Percentiles rank a stretch among this genome's conserved stretches.
Conservation (phyloP, 2,797 vertebrate genomes). For the Trematomus bernacchii region DNA sequence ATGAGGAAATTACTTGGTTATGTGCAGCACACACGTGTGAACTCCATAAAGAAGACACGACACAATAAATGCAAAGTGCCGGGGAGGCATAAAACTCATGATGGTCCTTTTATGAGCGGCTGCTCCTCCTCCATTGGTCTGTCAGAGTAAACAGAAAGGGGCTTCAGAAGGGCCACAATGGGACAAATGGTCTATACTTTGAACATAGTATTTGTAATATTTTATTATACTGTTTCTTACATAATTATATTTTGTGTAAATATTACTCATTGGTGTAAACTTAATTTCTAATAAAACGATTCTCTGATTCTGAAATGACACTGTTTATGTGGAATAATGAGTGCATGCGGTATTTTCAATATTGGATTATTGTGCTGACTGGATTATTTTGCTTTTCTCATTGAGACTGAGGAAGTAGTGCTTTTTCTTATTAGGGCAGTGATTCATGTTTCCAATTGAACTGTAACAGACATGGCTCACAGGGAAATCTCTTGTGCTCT, state of each 20-base stretch:
- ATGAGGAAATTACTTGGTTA: conserved; percentile 1
- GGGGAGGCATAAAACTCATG: conserved; percentile 31
- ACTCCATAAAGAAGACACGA: conserved; percentile 34
- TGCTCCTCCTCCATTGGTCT: conserved; percentile 20
- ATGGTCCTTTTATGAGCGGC: conserved; percentile 41
- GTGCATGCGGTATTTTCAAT: not conserved
- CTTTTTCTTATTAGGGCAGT: not conserved
- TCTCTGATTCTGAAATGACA: not conserved
- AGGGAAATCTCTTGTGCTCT: not conserved
- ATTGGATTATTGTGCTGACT: conserved; percentile 1
- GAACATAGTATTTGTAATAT: too few species aligned
- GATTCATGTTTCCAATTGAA: not conserved
- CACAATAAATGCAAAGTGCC: conserved; percentile 31
- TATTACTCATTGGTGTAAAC: too few species aligned
- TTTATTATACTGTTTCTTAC: too few species aligned
- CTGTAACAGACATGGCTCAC: not conserved
- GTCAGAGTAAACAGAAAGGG: conserved; percentile 35
- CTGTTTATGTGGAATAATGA: not conserved
- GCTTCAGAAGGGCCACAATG: not conserved
- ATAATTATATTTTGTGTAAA: too few species aligned
- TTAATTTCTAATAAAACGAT: too few species aligned
- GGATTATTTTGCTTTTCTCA: not conserved
- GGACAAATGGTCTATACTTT: not conserved
- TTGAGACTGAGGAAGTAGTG: not conserved
- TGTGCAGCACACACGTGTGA: conserved; percentile 10